phyloP scores from a whole-genome alignment of 1,140 invertebrate species.

The Oncopeltus fasciatus region DNA sequence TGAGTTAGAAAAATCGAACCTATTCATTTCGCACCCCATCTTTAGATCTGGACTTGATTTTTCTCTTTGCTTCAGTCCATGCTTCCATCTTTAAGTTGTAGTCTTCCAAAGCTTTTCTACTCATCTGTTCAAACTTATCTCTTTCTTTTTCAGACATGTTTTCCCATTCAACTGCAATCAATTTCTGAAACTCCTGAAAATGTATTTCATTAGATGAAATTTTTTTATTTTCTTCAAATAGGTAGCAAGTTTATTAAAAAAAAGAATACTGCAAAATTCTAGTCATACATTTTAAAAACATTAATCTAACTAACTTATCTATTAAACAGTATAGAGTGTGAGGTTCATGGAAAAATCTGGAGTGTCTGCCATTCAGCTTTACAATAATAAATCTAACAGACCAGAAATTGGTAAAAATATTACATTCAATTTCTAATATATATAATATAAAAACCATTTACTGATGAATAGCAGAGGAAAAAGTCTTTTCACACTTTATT shows the following conservation, averaged over 20 bases:
- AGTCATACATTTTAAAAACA: neutral
- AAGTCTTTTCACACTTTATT: too few relatives aligned
- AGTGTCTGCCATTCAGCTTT: too few relatives aligned
- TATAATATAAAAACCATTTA: too few relatives aligned
- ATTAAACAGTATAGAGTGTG: neutral
- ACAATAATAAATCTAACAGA: too few relatives aligned
- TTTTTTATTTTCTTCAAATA: neutral
- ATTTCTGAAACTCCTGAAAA: neutral
- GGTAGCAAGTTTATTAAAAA: neutral
- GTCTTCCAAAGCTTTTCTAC: neutral
- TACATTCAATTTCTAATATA: too few relatives aligned
- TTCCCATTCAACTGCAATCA: neutral
- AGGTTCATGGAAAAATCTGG: too few relatives aligned
- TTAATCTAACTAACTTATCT: neutral
- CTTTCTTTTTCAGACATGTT: neutral
- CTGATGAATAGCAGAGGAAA: too few relatives aligned
- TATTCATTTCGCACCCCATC: slow-evolving; percentile 10
- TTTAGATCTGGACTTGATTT: neutral
- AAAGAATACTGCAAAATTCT: neutral
- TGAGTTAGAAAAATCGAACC: too few relatives aligned
- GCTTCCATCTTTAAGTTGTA: neutral
- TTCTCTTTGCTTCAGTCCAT: neutral
- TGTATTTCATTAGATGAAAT: neutral
- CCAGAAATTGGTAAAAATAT: too few relatives aligned
- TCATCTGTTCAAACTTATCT: neutral